phyloP scores from a whole-genome alignment of 2,797 vertebrate species.

The Oryzias dopingdopingensis region DNA sequence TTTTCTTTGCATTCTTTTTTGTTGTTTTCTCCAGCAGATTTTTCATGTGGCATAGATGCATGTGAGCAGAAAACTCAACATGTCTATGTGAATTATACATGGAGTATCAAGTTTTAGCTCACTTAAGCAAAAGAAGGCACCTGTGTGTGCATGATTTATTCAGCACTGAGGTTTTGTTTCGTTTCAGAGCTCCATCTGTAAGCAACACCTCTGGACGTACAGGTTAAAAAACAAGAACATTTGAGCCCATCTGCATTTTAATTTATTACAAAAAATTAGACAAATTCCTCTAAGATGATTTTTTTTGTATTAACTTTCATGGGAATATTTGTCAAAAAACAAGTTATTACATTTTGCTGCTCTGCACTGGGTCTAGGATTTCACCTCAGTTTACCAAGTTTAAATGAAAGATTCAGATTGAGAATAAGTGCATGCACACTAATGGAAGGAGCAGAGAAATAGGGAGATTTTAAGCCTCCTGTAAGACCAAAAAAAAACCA shows the following conservation, averaged over 20 bases:
- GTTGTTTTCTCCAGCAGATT: no score
- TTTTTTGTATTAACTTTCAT: no score
- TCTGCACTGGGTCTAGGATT: conserved; percentile 15
- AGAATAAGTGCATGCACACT: no score
- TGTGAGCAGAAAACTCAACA: conserved; percentile 10
- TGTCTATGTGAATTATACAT: conserved; percentile 71
- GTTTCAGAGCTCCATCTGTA: conserved; percentile 57
- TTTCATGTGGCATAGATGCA: no score
- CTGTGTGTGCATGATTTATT: conserved; percentile 72
- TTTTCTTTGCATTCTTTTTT: no score
- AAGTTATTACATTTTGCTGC: conserved; percentile 42
- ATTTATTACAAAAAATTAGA: neutral
- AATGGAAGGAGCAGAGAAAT: no score
- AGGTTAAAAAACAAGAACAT: conserved; percentile 5
- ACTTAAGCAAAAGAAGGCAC: conserved; percentile 53
- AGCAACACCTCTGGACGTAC: conserved; percentile 59
- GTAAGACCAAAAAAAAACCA: conserved; percentile 16
- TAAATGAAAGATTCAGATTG: conserved; percentile 10
- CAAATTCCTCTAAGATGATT: no score
- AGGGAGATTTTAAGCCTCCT: neutral
- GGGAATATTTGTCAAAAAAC: neutral
- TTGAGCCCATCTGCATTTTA: neutral
- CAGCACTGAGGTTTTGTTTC: conserved; percentile 65
- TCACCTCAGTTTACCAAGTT: conserved; percentile 25
- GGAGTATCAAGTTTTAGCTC: conserved; percentile 67